Conservation (phyloP, 2,113 vertebrate species). For the Eonycteris spelaea region DNA sequence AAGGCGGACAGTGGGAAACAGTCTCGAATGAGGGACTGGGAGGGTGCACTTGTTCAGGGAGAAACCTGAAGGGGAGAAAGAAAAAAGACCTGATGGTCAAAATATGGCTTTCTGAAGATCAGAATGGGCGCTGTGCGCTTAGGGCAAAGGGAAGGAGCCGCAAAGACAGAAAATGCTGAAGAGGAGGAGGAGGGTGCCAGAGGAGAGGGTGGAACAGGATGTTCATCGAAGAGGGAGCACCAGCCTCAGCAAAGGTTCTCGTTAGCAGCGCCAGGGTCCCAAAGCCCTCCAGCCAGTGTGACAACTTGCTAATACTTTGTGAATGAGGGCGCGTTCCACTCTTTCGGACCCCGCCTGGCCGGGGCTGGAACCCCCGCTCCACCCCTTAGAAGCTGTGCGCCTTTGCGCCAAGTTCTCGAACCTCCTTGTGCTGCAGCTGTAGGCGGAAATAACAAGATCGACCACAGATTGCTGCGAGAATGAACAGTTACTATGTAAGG, state of each 20-base stretch:
- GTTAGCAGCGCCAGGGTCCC: neutral
- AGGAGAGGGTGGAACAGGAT: neutral
- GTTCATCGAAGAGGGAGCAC: neutral
- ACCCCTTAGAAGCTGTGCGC: fast-evolving
- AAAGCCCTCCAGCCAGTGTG: neutral
- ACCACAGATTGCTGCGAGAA: fast-evolving
- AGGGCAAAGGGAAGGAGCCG: neutral
- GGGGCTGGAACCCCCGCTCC: fast-evolving
- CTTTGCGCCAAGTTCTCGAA: neutral
- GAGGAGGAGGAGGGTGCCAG: neutral
- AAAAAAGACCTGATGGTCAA: neutral
- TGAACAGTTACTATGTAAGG: neutral
- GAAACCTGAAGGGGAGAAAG: neutral
- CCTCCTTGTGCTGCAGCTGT: neutral
- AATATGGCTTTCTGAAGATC: neutral
- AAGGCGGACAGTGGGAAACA: neutral
- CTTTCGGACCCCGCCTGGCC: neutral
- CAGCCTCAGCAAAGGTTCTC: neutral
- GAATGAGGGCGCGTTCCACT: neutral
- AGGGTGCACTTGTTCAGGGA: fast-evolving
- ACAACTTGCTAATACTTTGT: neutral
- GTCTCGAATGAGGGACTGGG: neutral
- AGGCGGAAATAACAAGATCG: fast-evolving
- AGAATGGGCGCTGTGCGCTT: fast-evolving
- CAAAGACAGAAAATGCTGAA: neutral